Evolutionary conservation across 2,888 invertebrate species (phyloP).

Genomic region (Drosophila aldrichi): DNA sequence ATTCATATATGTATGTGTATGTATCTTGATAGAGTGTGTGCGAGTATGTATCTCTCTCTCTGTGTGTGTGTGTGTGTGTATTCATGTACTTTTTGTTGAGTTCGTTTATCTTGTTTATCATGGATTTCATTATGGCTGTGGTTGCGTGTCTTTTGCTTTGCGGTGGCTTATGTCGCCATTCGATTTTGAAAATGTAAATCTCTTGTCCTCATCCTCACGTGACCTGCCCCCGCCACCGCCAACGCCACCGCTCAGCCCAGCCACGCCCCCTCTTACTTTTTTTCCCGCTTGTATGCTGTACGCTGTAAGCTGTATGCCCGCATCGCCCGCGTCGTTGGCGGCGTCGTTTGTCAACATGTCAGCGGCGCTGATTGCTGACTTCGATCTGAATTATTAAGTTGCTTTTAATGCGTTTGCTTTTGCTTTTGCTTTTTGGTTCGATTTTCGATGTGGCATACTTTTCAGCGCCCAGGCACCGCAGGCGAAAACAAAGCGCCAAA

Average conservation of each 20-base stretch:
- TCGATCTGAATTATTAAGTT: constrained; percentile 79
- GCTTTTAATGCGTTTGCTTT: constrained; percentile 77
- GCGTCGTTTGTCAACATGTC: constrained; percentile 81
- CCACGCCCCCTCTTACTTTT: background rate
- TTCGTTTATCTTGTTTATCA: constrained; percentile 78
- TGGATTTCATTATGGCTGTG: constrained; percentile 77
- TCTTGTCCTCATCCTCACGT: constrained; percentile 61
- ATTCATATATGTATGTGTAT: background rate
- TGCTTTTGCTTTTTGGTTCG: constrained; percentile 49
- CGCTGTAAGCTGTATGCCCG: background rate
- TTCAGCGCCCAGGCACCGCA: constrained; percentile 40
- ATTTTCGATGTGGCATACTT: constrained; percentile 64
- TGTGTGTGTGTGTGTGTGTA: constrained; percentile 1
- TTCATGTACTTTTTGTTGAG: constrained; percentile 39
- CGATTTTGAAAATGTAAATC: constrained; percentile 79
- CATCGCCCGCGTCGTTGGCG: constrained; percentile 36
- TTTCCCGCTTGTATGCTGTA: background rate
- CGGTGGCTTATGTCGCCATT: constrained; percentile 81
- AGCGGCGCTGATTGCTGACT: constrained; percentile 77
- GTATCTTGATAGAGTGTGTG: background rate
- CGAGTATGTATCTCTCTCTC: background rate
- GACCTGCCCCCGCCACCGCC: background rate
- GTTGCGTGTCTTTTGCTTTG: constrained; percentile 79
- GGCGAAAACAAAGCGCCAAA: constrained; percentile 44
- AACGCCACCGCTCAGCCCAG: background rate